Base-by-base conservation (phyloP, 2,113 vertebrate genomes). In the Hucho hucho region DNA sequence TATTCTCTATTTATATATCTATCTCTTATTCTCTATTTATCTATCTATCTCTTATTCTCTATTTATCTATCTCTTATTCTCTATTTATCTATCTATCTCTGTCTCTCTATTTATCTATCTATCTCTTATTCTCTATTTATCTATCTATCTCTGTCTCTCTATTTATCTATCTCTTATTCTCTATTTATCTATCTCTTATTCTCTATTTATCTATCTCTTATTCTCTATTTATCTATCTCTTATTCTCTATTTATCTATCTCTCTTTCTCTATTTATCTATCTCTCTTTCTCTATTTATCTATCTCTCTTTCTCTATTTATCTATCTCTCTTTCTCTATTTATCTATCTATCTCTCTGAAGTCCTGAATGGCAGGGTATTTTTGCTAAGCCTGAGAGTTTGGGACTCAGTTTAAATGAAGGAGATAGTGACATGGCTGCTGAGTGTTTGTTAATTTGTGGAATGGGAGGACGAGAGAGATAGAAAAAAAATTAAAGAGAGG, bases 281-380 rank as follows among this genome's bases (percentile, higher is more conserved):
- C 14, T 49, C 4, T 22, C 14, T 22, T 4, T 20, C 18, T 59
- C 14, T 59, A 20, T 56, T 16, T n/a, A n/a, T 79, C 4, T 1
- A 14, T 53, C 14, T 49, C 4, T 22, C 14, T 22, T 4, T 20
- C 18, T 59, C 14, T 59, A 20, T 56, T 16, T n/a, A n/a, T n/a
- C n/a, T n/a, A 46, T 46, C 4, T 49, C 14, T 4, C 14, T 22
- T 6, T n/a, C 18, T 61, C 14, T 61, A 20, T 56, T 16, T 56
- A 20, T 5, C 63, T 46, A 14, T 73, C 59, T 49, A 25, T 29
- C 28, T 32, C 43, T 64, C 32, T 71, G 22, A 72, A 73, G 71
- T 47, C 37, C 16, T 28, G 32, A 82, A 64, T 47, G 18, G 26
- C 29, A 65, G 46, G 32, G 59, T 71, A 69, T 53, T 26, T 56